These are phyloP conservation scores for Heliconius hewitsoni DNA, from an alignment of 1,140 invertebrate genomes.

Conservation along the genomic window DNA sequence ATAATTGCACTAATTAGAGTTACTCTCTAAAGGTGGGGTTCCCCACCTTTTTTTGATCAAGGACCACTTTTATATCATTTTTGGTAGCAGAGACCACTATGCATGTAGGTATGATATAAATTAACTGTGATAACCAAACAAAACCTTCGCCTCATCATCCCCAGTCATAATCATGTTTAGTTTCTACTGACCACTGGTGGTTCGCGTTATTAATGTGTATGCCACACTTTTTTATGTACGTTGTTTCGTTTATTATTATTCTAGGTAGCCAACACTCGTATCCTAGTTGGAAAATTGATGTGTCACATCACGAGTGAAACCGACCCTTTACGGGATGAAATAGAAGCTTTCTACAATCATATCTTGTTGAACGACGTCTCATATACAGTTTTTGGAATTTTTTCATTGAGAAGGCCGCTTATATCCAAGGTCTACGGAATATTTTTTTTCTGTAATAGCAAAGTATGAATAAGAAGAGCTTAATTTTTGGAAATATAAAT, in stretches of 20 bases:
- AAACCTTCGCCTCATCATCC: no score
- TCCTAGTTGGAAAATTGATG: slow-evolving; percentile 4
- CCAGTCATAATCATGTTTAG: no score
- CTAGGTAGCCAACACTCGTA: neutral
- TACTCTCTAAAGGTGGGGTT: no score
- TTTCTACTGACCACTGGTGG: no score
- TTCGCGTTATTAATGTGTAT: neutral
- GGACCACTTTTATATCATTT: no score
- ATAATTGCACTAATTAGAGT: no score
- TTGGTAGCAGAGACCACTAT: neutral
- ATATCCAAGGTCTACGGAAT: slow-evolving; percentile 1
- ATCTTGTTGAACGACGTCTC: slow-evolving; percentile 8
- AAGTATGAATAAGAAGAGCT: neutral
- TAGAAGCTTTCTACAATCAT: slow-evolving; percentile 7
- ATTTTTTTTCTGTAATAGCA: neutral
- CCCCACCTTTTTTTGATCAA: no score
- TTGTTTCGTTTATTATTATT: no score
- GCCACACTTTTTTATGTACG: no score
- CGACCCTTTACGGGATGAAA: slow-evolving; percentile 12
- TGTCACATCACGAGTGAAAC: neutral
- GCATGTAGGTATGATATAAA: no score
- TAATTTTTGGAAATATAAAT: neutral
- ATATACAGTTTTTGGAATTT: slow-evolving; percentile 3
- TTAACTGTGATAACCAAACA: no score
- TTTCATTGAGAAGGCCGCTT: neutral